phyloP scores from a whole-genome alignment of 2,797 vertebrate species.

The Pangasius sanitwongsei region DNA sequence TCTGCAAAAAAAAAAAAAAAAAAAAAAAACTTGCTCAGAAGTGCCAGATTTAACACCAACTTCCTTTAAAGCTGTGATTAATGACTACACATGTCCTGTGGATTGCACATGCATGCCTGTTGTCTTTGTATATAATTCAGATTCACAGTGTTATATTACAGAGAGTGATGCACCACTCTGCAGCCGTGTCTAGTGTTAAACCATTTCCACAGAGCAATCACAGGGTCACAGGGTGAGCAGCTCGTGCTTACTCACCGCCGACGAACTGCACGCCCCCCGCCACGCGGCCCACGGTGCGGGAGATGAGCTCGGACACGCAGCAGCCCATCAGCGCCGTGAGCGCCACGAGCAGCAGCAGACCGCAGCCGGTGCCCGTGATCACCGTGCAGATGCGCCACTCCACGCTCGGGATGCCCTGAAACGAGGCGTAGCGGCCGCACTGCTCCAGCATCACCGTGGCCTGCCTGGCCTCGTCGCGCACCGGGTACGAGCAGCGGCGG shows the following conservation, averaged over 20 bases:
- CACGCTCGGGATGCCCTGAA: constrained; percentile 91
- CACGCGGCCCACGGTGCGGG: constrained; percentile 92
- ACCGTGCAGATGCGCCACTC: constrained; percentile 97
- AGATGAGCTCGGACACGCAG: constrained; percentile 97
- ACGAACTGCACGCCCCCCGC: constrained; percentile 97
- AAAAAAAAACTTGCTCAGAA: not conserved
- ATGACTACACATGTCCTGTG: not conserved
- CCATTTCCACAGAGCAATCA: not conserved
- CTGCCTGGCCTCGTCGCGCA: constrained; percentile 89
- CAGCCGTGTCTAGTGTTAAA: not conserved
- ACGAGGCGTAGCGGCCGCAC: constrained; percentile 95
- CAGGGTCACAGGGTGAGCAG: constrained; percentile 56
- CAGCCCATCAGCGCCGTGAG: constrained; percentile 96
- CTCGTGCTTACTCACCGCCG: constrained; percentile 87
- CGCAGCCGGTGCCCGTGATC: constrained; percentile 92
- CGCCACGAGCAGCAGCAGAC: constrained; percentile 93
- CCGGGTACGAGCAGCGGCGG: constrained; percentile 93
- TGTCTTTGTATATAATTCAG: not conserved
- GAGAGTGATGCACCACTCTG: not conserved
- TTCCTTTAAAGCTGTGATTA: not conserved
- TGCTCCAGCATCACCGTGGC: constrained; percentile 97
- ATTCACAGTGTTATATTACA: not conserved
- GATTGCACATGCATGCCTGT: not conserved
- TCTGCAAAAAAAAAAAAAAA: not conserved
- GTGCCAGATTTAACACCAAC: not conserved